These are phyloP conservation scores for Urosaurus nigricauda DNA, from an alignment of 2,797 vertebrate genomes.

Conservation along the genomic window DNA sequence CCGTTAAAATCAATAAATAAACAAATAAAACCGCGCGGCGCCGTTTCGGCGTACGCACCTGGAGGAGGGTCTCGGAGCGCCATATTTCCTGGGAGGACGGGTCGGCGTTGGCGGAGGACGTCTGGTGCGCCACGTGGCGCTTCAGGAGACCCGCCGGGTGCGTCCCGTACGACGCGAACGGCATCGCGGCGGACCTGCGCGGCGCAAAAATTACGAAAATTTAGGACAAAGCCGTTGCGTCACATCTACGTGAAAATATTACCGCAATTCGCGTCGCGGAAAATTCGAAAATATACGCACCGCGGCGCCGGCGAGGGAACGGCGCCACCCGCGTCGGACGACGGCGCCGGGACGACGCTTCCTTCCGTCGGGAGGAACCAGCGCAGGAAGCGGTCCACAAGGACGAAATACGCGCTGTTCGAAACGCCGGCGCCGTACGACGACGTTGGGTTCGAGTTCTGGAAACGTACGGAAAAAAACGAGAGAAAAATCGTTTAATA, in stretches of 20 bases:
- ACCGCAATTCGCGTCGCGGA: too few relatives aligned
- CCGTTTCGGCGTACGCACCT: too few relatives aligned
- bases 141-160: slow-evolving; percentile 93
- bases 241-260: too few relatives aligned
- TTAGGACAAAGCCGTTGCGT: too few relatives aligned
- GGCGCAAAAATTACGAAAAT: too few relatives aligned
- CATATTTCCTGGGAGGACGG: slow-evolving; percentile 97
- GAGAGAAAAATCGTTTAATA: too few relatives aligned
- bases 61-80: slow-evolving; percentile 92
- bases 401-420: slow-evolving; percentile 92
- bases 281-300: too few relatives aligned
- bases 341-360: slow-evolving; percentile 89
- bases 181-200: slow-evolving; percentile 84
- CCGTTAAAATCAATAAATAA: too few relatives aligned
- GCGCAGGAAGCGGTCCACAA: slow-evolving; percentile 93
- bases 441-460: too few relatives aligned
- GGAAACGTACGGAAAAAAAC: too few relatives aligned
- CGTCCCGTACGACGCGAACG: slow-evolving; percentile 89
- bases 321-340: slow-evolving; percentile 86
- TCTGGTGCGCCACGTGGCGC: slow-evolving; percentile 93
- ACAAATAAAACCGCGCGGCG: too few relatives aligned
- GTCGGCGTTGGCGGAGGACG: slow-evolving; percentile 93
- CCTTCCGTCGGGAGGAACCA: slow-evolving; percentile 95
- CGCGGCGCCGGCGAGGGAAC: slow-evolving; percentile 90
- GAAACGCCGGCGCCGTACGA: slow-evolving; percentile 83